phyloP scores from a whole-genome alignment of 2,888 invertebrate genomes.

The Halictus ligatus region DNA sequence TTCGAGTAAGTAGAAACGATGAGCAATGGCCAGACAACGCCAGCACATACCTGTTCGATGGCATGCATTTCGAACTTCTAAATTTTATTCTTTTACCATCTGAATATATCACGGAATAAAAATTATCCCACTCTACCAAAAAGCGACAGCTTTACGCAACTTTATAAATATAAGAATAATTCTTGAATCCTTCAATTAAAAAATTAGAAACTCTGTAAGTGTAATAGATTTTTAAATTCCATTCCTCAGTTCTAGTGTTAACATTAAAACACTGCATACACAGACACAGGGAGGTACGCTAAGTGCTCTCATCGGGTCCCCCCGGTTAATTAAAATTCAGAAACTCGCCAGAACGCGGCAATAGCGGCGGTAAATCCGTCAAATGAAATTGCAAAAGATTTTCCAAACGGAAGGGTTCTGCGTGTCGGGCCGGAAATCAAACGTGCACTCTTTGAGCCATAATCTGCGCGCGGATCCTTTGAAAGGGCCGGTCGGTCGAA shows the following conservation, averaged over 20 bases:
- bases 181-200: no score
- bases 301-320: background rate
- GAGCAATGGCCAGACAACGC: background rate
- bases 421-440: background rate
- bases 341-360: background rate
- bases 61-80: background rate
- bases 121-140: no score
- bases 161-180: background rate
- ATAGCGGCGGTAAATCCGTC: background rate
- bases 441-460: background rate
- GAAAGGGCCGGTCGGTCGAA: background rate
- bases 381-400: background rate
- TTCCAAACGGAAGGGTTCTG: background rate
- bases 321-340: background rate
- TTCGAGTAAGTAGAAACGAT: background rate
- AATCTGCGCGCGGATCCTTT: background rate
- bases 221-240: no score
- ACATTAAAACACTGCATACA: background rate
- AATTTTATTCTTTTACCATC: background rate
- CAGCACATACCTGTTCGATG: background rate
- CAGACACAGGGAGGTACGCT: background rate
- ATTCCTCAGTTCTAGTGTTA: no score
- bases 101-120: no score
- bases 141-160: no score
- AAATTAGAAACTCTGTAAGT: no score